These are phyloP conservation scores for Thalpophila matura DNA, from an alignment of 2,888 invertebrate species.

Conservation along the genomic window DNA sequence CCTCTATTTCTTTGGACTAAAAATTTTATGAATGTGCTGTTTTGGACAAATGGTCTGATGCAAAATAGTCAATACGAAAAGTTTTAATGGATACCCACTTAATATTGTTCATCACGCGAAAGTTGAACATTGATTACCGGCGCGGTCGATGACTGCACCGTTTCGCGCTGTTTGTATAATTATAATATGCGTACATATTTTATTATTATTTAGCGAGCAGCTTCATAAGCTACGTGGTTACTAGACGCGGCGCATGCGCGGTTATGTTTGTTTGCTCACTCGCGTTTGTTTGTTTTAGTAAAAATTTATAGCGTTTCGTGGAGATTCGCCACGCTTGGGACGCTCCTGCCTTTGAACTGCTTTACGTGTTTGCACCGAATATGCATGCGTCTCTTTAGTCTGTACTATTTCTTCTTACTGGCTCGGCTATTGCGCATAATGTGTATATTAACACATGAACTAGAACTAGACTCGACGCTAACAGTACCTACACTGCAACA, in stretches of 20 bases:
- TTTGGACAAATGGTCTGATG: neutral
- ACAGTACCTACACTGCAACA: neutral
- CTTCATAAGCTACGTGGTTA: slow-evolving; percentile 61
- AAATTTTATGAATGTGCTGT: neutral
- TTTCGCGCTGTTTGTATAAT: slow-evolving; percentile 48
- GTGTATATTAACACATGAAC: slow-evolving; percentile 25
- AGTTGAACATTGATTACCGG: slow-evolving; percentile 27
- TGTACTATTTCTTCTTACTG: slow-evolving; percentile 59
- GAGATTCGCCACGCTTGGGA: slow-evolving; percentile 74
- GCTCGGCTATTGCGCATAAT: slow-evolving; percentile 23
- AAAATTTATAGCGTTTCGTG: slow-evolving; percentile 82
- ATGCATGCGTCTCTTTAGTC: slow-evolving; percentile 67
- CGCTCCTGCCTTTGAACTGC: slow-evolving; percentile 78
- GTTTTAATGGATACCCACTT: neutral
- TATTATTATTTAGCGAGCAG: slow-evolving; percentile 60
- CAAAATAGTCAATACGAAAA: slow-evolving; percentile 1
- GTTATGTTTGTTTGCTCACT: slow-evolving; percentile 77
- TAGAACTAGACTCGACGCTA: no score
- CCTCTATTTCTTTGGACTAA: neutral
- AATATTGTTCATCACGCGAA: slow-evolving; percentile 20
- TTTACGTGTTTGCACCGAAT: slow-evolving; percentile 68
- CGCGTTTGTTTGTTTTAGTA: slow-evolving; percentile 84
- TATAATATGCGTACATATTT: slow-evolving; percentile 51
- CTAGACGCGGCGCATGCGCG: slow-evolving; percentile 72
- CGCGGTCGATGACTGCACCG: slow-evolving; percentile 38